phyloP scores from a whole-genome alignment of 92 coral and sea anemone species.

The Porites evermanni region DNA sequence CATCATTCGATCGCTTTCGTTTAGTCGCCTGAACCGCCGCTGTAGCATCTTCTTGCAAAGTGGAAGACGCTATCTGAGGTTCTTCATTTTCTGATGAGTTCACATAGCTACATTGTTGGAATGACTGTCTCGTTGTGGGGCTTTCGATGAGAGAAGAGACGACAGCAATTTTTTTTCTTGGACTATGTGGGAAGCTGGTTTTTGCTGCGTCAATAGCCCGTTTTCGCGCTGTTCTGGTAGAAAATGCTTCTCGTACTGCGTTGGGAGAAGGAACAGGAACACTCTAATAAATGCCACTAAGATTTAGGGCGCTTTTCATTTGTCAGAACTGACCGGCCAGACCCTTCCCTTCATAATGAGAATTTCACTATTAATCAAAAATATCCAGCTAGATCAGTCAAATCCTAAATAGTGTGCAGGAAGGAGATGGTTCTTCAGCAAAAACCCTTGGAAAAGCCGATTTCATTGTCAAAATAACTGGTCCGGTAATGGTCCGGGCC shows the following conservation, averaged over 20 bases:
- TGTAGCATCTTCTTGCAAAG: conserved; percentile 1
- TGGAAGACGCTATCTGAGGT: conserved; percentile 4
- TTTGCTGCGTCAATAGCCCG: neutral
- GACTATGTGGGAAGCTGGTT: neutral
- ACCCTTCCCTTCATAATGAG: no score
- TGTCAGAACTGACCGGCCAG: no score
- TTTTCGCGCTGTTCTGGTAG: neutral
- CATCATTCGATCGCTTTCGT: conserved; percentile 24
- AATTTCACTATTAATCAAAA: no score
- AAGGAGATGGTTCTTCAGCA: no score
- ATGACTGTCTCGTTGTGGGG: conserved; percentile 44
- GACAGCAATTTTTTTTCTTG: neutral
- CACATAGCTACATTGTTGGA: conserved; percentile 15
- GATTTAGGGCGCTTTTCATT: no score
- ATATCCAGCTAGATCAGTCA: no score
- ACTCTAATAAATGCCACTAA: neutral
- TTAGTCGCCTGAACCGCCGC: neutral
- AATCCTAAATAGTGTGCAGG: no score
- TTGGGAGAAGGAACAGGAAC: conserved; percentile 21
- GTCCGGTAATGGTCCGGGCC: no score
- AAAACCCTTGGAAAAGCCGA: no score
- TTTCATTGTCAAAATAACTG: no score
- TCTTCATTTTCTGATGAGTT: conserved; percentile 25
- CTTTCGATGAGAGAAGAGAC: neutral
- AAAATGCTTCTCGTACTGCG: neutral